A percentile compares a stretch with the other conserved stretches of the same genome.
Evolutionary conservation across 2,888 invertebrate genomes (phyloP).

Genomic region (Macrophya alboannulata): DNA sequence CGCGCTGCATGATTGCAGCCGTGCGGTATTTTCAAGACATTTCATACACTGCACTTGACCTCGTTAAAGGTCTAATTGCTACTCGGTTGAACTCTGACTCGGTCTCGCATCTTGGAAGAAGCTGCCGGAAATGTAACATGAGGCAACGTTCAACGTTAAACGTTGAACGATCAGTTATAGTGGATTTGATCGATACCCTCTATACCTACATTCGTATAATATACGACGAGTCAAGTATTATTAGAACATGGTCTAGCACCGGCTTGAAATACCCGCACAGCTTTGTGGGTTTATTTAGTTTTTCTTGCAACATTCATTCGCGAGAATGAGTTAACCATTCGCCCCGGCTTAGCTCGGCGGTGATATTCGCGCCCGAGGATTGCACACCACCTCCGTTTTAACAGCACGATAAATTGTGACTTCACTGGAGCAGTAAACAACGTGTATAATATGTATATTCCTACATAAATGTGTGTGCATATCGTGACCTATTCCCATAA

Average conservation of each 20-base stretch:
- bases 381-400: slow-evolving; percentile 5
- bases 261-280: slow-evolving; percentile 39
- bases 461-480: slow-evolving; percentile 25
- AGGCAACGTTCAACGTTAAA: slow-evolving; percentile 4
- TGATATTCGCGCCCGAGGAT: slow-evolving; percentile 32
- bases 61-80: not conserved
- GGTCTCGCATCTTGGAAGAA: not conserved
- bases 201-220: slow-evolving; percentile 37
- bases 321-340: slow-evolving; percentile 39
- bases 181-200: slow-evolving; percentile 37
- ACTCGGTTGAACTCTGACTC: not conserved
- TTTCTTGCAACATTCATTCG: slow-evolving; percentile 45
- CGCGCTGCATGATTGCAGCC: not conserved
- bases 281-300: slow-evolving; percentile 50
- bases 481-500: slow-evolving; percentile 32
- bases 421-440: slow-evolving; percentile 11
- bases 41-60: not conserved
- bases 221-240: slow-evolving; percentile 36
- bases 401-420: slow-evolving; percentile 25
- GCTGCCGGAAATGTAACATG: slow-evolving; percentile 9
- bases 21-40: not conserved
- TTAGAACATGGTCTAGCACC: slow-evolving; percentile 46
- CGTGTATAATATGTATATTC: not conserved
- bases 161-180: slow-evolving; percentile 19
- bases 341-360: not conserved